phyloP scores from a whole-genome alignment of 1,140 invertebrate species.

The Tetramorium alpestre region DNA sequence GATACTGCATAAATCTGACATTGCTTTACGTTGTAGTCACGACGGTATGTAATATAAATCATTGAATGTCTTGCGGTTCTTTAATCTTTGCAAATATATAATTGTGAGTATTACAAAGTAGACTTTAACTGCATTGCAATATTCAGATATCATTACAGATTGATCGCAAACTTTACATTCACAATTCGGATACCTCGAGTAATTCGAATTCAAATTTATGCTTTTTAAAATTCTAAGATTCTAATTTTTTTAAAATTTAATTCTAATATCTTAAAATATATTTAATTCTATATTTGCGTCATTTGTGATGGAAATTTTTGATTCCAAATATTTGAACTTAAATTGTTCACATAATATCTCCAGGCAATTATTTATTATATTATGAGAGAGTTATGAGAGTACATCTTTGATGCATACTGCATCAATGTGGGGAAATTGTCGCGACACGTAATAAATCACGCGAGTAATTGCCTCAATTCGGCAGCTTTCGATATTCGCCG shows the following conservation, averaged over 20 bases:
- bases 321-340: not conserved
- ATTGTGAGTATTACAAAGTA: not conserved
- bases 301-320: not conserved
- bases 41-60: not conserved
- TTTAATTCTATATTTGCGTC: not conserved
- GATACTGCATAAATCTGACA: slow-evolving; percentile 1
- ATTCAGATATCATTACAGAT: not conserved
- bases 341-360: not conserved
- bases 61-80: not conserved
- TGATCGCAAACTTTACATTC: not conserved
- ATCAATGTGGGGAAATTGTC: not conserved
- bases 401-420: not conserved
- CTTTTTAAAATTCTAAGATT: not conserved
- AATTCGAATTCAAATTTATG: not conserved
- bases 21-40: slow-evolving; percentile 12
- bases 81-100: not conserved
- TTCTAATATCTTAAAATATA: too few relatives aligned
- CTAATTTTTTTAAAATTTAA: too few relatives aligned
- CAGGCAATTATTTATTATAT: slow-evolving; percentile 4
- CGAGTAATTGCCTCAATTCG: slow-evolving; percentile 58
- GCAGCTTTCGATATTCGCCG: slow-evolving; percentile 65
- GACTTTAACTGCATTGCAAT: not conserved
- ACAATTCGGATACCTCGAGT: not conserved
- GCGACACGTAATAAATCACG: slow-evolving; percentile 53
- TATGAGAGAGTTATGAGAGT: not conserved